phyloP scores from a whole-genome alignment of 2,888 invertebrate species.

The Tipula unca region DNA sequence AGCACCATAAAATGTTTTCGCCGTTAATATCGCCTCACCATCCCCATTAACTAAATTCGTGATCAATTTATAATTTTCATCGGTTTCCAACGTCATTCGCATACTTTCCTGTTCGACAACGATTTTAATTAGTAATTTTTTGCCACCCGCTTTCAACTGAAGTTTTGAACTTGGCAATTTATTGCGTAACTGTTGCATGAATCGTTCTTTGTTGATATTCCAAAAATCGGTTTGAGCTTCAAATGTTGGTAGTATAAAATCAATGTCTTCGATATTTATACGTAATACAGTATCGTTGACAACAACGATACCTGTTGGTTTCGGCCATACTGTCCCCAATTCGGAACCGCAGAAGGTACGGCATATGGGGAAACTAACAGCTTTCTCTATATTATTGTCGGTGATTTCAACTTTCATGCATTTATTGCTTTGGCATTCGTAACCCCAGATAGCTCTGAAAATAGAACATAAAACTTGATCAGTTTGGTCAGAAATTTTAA shows the following conservation, averaged over 20 bases:
- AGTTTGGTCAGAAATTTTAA: too few species aligned
- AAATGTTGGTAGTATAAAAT: constrained; percentile 32
- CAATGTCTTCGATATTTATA: constrained; percentile 39
- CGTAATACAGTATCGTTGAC: constrained; percentile 38
- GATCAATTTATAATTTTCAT: constrained; percentile 46
- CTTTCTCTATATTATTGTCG: constrained; percentile 34
- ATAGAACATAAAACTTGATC: too few species aligned
- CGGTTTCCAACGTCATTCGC: constrained; percentile 44
- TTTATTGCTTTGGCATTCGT: constrained; percentile 33
- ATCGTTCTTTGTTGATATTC: constrained; percentile 38
- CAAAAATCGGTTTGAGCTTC: constrained; percentile 32
- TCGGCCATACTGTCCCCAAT: constrained; percentile 44
- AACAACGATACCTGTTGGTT: constrained; percentile 43
- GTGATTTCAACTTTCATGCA: constrained; percentile 37
- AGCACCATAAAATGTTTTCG: constrained; percentile 52
- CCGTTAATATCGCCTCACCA: constrained; percentile 44
- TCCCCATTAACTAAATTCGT: constrained; percentile 35
- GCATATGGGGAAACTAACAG: constrained; percentile 43
- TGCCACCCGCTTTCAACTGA: constrained; percentile 39
- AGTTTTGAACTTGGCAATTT: constrained; percentile 33
- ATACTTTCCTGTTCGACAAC: constrained; percentile 31
- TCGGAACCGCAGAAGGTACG: constrained; percentile 43
- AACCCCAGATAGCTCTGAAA: constrained; percentile 32
- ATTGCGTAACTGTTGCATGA: constrained; percentile 33
- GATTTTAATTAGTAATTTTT: constrained; percentile 38